Evolutionary conservation across 1,140 invertebrate genomes (phyloP).

Genomic region (Brachionus manjavacas): DNA sequence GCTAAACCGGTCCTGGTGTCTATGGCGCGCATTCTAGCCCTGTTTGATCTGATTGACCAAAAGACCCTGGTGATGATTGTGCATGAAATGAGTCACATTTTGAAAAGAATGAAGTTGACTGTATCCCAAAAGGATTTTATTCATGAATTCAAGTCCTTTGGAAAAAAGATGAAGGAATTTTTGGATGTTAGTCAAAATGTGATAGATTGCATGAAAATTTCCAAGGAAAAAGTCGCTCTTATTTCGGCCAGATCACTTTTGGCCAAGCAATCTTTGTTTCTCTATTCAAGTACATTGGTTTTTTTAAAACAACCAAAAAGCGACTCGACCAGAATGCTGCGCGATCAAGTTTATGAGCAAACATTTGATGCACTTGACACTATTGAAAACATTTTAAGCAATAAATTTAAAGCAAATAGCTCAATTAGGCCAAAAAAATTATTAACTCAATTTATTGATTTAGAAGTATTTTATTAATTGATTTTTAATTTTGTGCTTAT

Average conservation of each 20-base stretch:
- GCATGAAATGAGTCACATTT: not conserved
- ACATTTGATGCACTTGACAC: not conserved
- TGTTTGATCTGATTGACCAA: conserved; percentile 7
- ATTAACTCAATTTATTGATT: not conserved
- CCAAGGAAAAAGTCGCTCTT: not conserved
- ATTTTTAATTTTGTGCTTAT: not conserved
- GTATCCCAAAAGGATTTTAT: not conserved
- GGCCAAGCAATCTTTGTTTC: conserved; percentile 1
- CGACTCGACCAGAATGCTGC: not conserved
- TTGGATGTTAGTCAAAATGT: not conserved
- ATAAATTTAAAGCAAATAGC: not conserved
- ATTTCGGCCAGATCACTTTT: not conserved
- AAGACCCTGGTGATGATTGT: not conserved
- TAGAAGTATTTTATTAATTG: not conserved
- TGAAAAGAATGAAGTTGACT: conserved; percentile 12
- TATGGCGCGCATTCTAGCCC: not conserved
- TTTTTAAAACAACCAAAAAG: not conserved
- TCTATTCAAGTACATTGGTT: not conserved
- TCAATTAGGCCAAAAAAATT: not conserved
- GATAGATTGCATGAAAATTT: not conserved
- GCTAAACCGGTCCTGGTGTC: not conserved
- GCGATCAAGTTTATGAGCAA: conserved; percentile 28
- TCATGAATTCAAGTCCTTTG: not conserved
- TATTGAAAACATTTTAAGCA: not conserved
- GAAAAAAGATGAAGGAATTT: not conserved